phyloP scores from a whole-genome alignment of 2,113 vertebrate genomes.

The Crotalus helleri region DNA sequence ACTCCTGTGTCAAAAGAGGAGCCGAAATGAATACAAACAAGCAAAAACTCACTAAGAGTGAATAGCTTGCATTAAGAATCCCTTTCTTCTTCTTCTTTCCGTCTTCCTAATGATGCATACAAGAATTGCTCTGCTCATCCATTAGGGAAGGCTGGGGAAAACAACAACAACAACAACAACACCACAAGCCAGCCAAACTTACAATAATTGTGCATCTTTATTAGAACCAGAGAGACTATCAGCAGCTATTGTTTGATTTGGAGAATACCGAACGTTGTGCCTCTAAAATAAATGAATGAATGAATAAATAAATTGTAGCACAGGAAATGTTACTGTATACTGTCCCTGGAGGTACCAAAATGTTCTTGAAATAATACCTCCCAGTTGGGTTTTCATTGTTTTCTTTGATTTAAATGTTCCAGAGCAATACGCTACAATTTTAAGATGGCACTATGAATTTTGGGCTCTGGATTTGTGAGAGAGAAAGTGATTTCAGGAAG shows the following conservation, averaged over 20 bases:
- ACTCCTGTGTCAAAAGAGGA: background rate
- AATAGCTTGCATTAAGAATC: background rate
- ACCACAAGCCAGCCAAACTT: background rate
- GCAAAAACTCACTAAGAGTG: background rate
- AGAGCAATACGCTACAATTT: background rate
- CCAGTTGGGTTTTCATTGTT: background rate
- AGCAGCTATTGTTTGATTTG: background rate
- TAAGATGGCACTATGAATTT: background rate
- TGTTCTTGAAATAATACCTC: background rate
- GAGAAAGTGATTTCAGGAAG: background rate
- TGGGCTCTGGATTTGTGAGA: background rate
- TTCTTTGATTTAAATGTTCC: background rate
- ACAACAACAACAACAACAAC: too few species aligned
- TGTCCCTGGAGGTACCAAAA: background rate
- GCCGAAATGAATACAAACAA: background rate
- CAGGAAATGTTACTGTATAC: background rate
- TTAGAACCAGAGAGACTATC: background rate
- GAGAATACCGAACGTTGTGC: background rate
- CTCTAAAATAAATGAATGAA: background rate
- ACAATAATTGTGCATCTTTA: background rate
- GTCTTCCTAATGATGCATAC: background rate
- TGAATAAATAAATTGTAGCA: background rate
- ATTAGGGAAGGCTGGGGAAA: background rate
- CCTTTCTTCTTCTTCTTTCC: fast-evolving
- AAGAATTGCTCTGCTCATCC: background rate